Percentiles rank a stretch among this genome's conserved stretches.
Evolutionary conservation across 2,113 vertebrate genomes (phyloP).

Genomic region (Lampris megalopsis): DNA sequence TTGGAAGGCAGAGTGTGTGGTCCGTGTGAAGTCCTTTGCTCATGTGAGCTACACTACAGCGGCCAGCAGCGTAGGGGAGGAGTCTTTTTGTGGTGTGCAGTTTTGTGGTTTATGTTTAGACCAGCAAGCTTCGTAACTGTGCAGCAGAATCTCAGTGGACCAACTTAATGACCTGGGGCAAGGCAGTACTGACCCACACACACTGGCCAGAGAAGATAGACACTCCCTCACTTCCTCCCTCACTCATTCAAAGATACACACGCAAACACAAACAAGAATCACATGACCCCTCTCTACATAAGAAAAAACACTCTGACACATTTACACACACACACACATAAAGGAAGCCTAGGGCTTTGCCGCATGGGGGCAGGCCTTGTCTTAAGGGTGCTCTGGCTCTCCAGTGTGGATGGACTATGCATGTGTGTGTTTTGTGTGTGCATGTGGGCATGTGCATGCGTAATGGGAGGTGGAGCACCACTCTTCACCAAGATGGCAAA

Average conservation of each 20-base stretch:
- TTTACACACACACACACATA: background rate
- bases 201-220: background rate
- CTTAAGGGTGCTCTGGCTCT: conserved; percentile 23
- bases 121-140: conserved; percentile 24
- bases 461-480: conserved; percentile 36
- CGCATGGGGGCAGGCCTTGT: conserved; percentile 55
- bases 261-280: conserved; percentile 11
- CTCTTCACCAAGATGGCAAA: conserved; percentile 70
- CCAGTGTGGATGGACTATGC: conserved; percentile 6
- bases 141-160: conserved; percentile 34
- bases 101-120: conserved; percentile 45
- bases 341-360: conserved; percentile 41
- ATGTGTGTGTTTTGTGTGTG: background rate
- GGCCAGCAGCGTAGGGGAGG: conserved; percentile 25
- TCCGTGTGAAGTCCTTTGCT: conserved; percentile 36
- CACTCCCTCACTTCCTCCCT: background rate
- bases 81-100: conserved; percentile 24
- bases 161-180: conserved; percentile 20
- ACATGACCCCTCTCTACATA: too few species aligned
- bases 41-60: conserved; percentile 38
- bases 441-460: conserved; percentile 22
- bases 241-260: conserved; percentile 19
- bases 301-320: background rate
- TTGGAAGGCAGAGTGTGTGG: conserved; percentile 2
- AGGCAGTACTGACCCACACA: background rate